phyloP scores from a whole-genome alignment of 2,888 invertebrate species.

The Xiphydria camelus region DNA sequence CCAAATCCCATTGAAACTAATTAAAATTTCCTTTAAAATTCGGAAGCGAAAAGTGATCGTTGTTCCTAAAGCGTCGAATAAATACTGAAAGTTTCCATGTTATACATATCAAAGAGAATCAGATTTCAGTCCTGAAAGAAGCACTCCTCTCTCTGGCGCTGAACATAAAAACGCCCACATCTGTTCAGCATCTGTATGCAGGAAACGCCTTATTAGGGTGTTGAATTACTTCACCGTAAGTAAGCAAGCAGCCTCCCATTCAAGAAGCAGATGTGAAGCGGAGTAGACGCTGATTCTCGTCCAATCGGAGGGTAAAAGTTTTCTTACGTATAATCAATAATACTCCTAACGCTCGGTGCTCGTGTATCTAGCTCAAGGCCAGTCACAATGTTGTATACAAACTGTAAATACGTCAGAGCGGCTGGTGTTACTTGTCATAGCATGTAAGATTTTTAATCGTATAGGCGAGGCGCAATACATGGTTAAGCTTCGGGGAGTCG shows the following conservation, averaged over 20 bases:
- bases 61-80: too few relatives aligned
- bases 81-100: too few relatives aligned
- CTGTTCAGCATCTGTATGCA: conserved; percentile 40
- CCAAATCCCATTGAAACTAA: too few relatives aligned
- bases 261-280: conserved; percentile 27
- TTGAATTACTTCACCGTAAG: too few relatives aligned
- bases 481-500: too few relatives aligned
- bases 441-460: too few relatives aligned
- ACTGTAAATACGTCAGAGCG: conserved; percentile 8
- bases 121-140: conserved; percentile 18
- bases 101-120: too few relatives aligned
- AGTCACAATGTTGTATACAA: conserved; percentile 17
- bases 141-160: too few relatives aligned
- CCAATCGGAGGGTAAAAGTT: conserved; percentile 37
- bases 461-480: too few relatives aligned
- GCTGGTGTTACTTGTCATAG: too few relatives aligned
- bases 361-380: conserved; percentile 46
- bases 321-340: conserved; percentile 37
- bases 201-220: conserved; percentile 48
- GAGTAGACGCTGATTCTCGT: conserved; percentile 9
- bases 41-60: too few relatives aligned
- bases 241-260: conserved; percentile 3
- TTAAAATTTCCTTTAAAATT: too few relatives aligned
- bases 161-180: conserved; percentile 23
- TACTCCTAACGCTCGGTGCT: conserved; percentile 20